Evolutionary conservation across 30 jellyfish, hydroid and myxozoan species (phyloP).

Genomic region (Aurelia sp.): DNA sequence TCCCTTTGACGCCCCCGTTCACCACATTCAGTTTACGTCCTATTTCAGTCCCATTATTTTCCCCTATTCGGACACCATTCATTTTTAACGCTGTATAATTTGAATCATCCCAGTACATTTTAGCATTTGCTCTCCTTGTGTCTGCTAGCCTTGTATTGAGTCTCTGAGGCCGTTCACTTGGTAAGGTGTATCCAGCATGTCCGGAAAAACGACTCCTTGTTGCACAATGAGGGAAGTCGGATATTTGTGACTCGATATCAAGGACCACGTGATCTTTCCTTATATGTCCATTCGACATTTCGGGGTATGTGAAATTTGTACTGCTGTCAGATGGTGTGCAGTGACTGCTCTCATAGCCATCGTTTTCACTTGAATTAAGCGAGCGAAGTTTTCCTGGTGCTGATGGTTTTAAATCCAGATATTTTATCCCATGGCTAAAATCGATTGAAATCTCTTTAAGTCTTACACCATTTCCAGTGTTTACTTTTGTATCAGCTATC

Average conservation of each 20-base stretch:
- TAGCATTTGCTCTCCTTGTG: background rate
- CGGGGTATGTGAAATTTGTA: constrained; percentile 13
- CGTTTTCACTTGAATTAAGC: constrained; percentile 57
- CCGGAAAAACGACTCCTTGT: background rate
- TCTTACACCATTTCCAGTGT: constrained; percentile 18
- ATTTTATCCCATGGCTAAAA: background rate
- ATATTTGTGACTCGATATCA: constrained; percentile 66
- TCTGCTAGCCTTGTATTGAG: background rate
- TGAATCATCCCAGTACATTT: background rate
- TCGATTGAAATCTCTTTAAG: constrained; percentile 32
- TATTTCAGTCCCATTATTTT: background rate
- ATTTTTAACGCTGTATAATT: constrained; percentile 18
- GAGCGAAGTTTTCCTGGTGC: constrained; percentile 26
- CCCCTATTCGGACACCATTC: constrained; percentile 18
- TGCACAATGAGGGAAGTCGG: constrained; percentile 55
- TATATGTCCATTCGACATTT: background rate
- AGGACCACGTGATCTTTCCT: background rate
- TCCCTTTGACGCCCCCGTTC: background rate
- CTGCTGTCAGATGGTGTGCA: constrained; percentile 36
- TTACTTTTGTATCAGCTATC: background rate
- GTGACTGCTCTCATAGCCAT: constrained; percentile 63
- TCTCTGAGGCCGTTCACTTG: too few relatives aligned
- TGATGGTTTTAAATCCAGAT: constrained; percentile 11
- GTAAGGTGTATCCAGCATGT: too few relatives aligned
- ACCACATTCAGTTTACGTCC: background rate